phyloP scores from a whole-genome alignment of 1,140 invertebrate genomes.

The Rhyzopertha dominica region DNA sequence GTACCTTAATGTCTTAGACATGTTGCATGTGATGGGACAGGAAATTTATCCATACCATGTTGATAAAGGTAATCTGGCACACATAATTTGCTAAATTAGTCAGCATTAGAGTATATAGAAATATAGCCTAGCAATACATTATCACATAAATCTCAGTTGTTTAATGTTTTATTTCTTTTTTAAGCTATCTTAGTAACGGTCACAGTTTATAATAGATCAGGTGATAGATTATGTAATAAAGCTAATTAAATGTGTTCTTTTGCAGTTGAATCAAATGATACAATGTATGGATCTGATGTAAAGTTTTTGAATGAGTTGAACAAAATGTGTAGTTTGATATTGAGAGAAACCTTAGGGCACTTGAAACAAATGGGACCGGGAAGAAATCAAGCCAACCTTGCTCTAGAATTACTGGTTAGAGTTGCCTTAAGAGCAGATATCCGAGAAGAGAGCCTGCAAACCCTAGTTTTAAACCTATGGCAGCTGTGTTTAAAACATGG shows the following conservation, averaged over 20 bases:
- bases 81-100: no score
- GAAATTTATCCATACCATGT: constrained; percentile 78
- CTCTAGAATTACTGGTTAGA: constrained; percentile 68
- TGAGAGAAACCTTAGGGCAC: constrained; percentile 72
- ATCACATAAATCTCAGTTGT: no score
- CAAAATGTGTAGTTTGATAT: constrained; percentile 67
- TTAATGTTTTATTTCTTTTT: no score
- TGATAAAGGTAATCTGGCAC: constrained; percentile 59
- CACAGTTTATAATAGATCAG: no score
- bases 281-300: constrained; percentile 83
- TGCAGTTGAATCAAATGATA: constrained; percentile 89
- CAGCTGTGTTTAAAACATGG: constrained; percentile 62
- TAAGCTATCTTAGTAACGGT: no score
- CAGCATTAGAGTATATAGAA: no score
- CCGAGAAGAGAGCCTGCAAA: constrained; percentile 52
- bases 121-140: no score
- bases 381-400: constrained; percentile 61
- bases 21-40: constrained; percentile 68
- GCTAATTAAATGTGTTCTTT: no score
- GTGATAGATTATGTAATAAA: no score
- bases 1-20: constrained; percentile 67
- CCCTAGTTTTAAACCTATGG: constrained; percentile 74
- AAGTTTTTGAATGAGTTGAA: constrained; percentile 81
- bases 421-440: constrained; percentile 68
- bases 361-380: constrained; percentile 62